phyloP scores from a whole-genome alignment of 1,140 invertebrate genomes.

The Drosophila rhopaloa region DNA sequence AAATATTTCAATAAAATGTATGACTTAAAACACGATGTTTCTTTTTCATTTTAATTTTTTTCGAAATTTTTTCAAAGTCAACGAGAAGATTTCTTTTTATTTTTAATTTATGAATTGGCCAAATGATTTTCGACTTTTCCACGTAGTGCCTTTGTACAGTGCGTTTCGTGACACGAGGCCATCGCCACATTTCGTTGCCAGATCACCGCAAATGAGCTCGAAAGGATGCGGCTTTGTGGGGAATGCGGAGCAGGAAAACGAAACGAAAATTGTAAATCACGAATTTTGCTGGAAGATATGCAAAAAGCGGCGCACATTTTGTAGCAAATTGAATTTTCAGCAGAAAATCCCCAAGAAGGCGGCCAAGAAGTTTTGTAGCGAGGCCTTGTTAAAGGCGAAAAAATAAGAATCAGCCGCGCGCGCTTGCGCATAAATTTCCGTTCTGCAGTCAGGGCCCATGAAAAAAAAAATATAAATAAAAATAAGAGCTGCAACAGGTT shows the following conservation, averaged over 20 bases:
- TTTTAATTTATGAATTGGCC: too few species aligned
- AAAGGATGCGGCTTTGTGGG: constrained; percentile 55
- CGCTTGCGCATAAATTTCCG: constrained; percentile 82
- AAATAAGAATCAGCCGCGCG: constrained; percentile 80
- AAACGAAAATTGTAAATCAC: constrained; percentile 84
- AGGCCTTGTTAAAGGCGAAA: constrained; percentile 82
- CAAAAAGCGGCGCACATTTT: constrained; percentile 82
- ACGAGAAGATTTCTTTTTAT: too few species aligned
- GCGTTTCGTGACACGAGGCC: constrained; percentile 33
- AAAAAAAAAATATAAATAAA: constrained; percentile 55
- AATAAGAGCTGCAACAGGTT: constrained; percentile 59
- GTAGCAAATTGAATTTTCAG: constrained; percentile 84
- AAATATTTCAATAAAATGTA: not conserved
- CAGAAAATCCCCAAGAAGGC: constrained; percentile 59
- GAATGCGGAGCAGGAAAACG: constrained; percentile 63
- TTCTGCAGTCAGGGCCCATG: not conserved
- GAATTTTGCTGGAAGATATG: constrained; percentile 84
- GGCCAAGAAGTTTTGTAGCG: constrained; percentile 22
- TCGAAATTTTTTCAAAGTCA: too few species aligned
- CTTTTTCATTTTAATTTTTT: too few species aligned
- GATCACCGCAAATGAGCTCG: constrained; percentile 51
- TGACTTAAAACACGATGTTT: too few species aligned
- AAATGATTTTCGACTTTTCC: too few species aligned
- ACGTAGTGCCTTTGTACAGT: not conserved
- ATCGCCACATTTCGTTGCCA: constrained; percentile 6